Base-by-base conservation (phyloP, 1,140 invertebrate genomes). In the Neodiprion virginianus region DNA sequence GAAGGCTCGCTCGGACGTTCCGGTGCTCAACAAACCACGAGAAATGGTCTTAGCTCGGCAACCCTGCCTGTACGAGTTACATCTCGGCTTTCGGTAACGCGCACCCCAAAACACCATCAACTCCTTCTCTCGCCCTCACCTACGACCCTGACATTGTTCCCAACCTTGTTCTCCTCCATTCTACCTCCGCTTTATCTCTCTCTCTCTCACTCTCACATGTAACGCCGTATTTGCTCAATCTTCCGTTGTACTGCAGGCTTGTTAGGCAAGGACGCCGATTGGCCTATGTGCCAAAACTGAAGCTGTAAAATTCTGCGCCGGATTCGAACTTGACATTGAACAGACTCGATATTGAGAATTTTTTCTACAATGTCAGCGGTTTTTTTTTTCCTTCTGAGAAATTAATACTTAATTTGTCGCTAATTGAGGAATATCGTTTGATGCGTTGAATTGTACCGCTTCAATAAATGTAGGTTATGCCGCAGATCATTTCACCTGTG, bases 31-130 rank as follows among this genome's bases (percentile, higher is more conserved):
- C 82, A 84, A 75, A 83, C 83, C 72, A 79, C 84, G 71, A 87
- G 86, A 86, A 88, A 88, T 79, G 87, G 84, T 79, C 85, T 88
- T 75, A 81, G 83, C 75, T 87, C 87, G 68, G 81, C 87, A 80
- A 88, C 87, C 76, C 85, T 88, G 82, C 85, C 87, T 83, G 86
- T 88, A 84, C 85, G 87, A 86, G 83, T 87, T 73, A 84, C 81
- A 65, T 84, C 84, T 86, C 83, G 83, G 81, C 80, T 83, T 82
- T 85, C 85, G 86, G 86, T 88, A 88, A 87, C 84, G 82, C 82
- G 85, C 77, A 77, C 75, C 75, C 79, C 48, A 28, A 72, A 12
- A 72, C n/a, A 47, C 21, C 72, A 73, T 74, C 68, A 47, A 23
- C 7, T 71, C 70, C 40, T 40, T 71, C 7, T 17, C 70, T 65